phyloP scores from a whole-genome alignment of 2,888 invertebrate genomes.

The Lingula anatina region DNA sequence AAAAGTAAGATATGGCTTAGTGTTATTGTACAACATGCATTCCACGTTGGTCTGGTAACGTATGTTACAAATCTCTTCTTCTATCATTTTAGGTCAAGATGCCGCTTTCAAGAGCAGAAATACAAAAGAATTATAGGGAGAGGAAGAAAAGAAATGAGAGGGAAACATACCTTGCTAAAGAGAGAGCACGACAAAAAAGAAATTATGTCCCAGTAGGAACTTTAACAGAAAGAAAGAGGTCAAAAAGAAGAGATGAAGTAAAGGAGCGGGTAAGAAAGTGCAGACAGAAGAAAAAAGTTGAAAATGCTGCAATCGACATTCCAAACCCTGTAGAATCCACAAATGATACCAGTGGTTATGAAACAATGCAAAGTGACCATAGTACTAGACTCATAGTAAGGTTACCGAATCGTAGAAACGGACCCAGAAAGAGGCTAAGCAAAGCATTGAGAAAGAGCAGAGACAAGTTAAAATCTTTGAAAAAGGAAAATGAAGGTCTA shows the following conservation, averaged over 20 bases:
- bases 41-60: no score
- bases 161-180: conserved; percentile 4
- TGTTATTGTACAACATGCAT: no score
- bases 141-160: conserved; percentile 2
- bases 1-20: no score
- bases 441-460: neutral
- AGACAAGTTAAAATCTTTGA: neutral
- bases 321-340: no score
- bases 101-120: conserved; percentile 2
- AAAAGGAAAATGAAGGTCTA: neutral
- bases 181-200: neutral
- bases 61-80: neutral
- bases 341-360: neutral
- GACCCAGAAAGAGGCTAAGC: neutral
- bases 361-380: no score
- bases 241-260: neutral
- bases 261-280: neutral
- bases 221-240: neutral
- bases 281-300: neutral
- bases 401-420: no score
- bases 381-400: no score
- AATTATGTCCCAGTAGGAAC: neutral
- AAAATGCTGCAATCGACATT: neutral
- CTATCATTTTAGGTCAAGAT: neutral
- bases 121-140: conserved; percentile 5